Base-by-base conservation (phyloP, 2,888 invertebrate species). In the Tenthredo mesomela region DNA sequence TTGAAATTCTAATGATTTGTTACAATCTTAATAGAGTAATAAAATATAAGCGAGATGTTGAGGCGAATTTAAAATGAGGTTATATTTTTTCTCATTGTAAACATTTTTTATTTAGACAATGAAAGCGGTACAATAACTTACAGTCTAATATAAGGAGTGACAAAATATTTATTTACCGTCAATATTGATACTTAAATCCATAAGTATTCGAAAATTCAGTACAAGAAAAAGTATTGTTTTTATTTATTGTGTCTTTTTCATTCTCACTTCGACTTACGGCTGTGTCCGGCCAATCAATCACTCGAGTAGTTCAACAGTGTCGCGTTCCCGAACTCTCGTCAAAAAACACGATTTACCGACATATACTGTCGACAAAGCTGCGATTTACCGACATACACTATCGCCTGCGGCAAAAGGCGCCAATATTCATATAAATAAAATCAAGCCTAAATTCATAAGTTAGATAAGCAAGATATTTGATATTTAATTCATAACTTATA, bases 101-200 rank as follows among this genome's bases (percentile, higher is more conserved):
- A 67, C 6, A 33, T 33, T 5, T 67, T 67, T 15, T 4, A 33
- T 33, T 0, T 1, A 29, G 29, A 33, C 33, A 29, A 33, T 67
- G 12, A 33, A 67, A 29, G 6, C 33, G 10, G 18, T 15, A 18
- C 10, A 67, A 61, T 61, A 25, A 33, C 18, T 1, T 12, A 33
- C 5, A 33, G 18, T 33, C 67, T 67, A 67, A 33, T 67, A 33
- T 18, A 7, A 7, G 18, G 33, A 29, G 18, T 3, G 12, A 67
- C 15, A 25, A 33, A 67, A 15, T 33, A 4, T 67, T 7, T 25
- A 73, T 18, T 73, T 73, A 73, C 71, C 71, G 9, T 73, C 43
- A 43, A 43, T 40, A 73, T 43, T 73, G 9, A 73, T 43, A 73
- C 71, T 40, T 18, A 21, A 43, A 73, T 73, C 71, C 71, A 73